Base-by-base conservation (phyloP, 2,888 invertebrate genomes). In the Aelia acuminata region DNA sequence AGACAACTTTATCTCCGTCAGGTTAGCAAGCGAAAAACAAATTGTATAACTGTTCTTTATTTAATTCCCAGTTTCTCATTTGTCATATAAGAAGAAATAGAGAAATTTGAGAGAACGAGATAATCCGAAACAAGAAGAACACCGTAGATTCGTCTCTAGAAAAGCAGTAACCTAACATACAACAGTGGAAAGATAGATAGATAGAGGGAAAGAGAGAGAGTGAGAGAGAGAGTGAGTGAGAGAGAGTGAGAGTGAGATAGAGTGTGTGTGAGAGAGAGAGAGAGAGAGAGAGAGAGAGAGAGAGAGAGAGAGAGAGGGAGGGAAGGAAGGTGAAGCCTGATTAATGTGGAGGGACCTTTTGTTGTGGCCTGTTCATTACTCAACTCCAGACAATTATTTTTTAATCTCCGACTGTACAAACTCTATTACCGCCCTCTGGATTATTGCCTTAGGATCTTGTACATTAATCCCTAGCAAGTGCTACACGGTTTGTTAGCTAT, bases 341-440 rank as follows among this genome's bases (percentile, higher is more conserved):
- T 47, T 80, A 80, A 80, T 80, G 80, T n/a, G 43, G 13, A 43
- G 43, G n/a, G 43, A 80, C 43, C 43, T 70, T 80, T 80, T 80
- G 80, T 80, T 43, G 43, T 43, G 22, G 43, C 15, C 43, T 8
- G 80, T 80, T 39, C 80, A 80, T 80, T 43, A 43, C 80, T 80
- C 80, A 43, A 80, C 80, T 43, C 43, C 22, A n/a, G 63, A 43
- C 39, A 80, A 80, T 80, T 43, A 80, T 80, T 80, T 80, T 80
- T 80, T 80, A 80, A 80, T 80, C 80, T 80, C 35, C 18, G 31
- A 10, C 80, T 11, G 80, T 39, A 20, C 43, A 43, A 80, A 80
- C 15, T 80, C 80, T 80, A 80, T 80, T 80, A 80, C 43, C 80
- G 8, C 18, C 7, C 31, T 20, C 18, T 70, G 63, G 63, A 35